Evolutionary conservation across 2,797 vertebrate genomes (phyloP).

Genomic region (Spheniscus humboldti): DNA sequence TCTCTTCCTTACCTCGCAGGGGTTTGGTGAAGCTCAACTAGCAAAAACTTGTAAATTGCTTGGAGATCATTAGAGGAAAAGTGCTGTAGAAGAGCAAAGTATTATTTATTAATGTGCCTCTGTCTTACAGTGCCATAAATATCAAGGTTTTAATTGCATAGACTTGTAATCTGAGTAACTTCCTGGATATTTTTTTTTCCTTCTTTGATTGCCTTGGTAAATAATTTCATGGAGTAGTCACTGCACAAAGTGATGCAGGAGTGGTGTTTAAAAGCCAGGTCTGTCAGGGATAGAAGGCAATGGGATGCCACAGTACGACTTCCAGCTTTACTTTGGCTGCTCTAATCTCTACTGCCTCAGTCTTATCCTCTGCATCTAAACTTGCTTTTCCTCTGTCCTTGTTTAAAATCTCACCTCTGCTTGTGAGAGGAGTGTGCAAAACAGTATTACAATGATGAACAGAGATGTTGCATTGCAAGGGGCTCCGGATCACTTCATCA

Average conservation of each 20-base stretch:
- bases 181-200: neutral
- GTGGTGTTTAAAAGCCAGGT: neutral
- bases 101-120: slow-evolving; percentile 62
- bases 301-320: neutral
- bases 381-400: neutral
- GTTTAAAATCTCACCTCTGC: neutral
- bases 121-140: slow-evolving; percentile 50
- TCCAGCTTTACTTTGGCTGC: neutral
- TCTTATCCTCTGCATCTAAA: slow-evolving; percentile 2
- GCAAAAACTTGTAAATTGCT: slow-evolving; percentile 47
- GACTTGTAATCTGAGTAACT: slow-evolving; percentile 45
- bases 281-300: neutral
- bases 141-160: slow-evolving; percentile 49
- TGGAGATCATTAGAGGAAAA: slow-evolving; percentile 43
- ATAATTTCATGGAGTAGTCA: neutral
- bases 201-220: slow-evolving; percentile 11
- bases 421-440: neutral
- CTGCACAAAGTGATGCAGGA: neutral
- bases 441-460: neutral
- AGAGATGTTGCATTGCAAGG: neutral
- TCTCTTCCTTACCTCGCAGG: slow-evolving; percentile 15
- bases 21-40: slow-evolving; percentile 24
- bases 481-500: neutral
- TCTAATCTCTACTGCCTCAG: neutral
- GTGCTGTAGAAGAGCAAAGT: slow-evolving; percentile 37